Base-by-base conservation (phyloP, 2,113 vertebrate genomes). In the Picathartes gymnocephalus region DNA sequence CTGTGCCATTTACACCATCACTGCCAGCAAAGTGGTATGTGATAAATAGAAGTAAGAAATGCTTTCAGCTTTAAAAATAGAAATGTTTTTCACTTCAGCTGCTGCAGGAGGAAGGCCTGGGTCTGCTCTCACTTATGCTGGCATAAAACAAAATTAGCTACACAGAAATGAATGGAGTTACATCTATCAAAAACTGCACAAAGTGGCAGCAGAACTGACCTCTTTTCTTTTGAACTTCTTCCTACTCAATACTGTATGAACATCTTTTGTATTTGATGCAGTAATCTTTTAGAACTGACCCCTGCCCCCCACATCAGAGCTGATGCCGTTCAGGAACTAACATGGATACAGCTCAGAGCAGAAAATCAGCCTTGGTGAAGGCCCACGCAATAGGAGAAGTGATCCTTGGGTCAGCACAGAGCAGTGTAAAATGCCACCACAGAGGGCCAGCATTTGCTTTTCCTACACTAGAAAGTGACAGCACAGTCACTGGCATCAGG, bases 51-150 rank as follows among this genome's bases (percentile, higher is more conserved):
- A 95, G 54, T 54, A 92, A 86, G 57, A 95, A 81, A 91, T 74
- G 61, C 54, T 92, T 95, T 93, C 57, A 79, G 37, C 65, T 92
- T 83, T 70, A 92, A 95, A 93, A 97, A 81, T 42, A 95, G 70
- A 87, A 94, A 87, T 56, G 45, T 69, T 91, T 94, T 96, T 77
- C 71, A 31, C 50, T 92, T 68, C 73, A 81, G 64, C 27, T 87
- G 66, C 61, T 92, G 58, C 71, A 86, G 71, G 81, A 92, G 42
- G 68, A 94, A 91, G 74, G 90, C 48, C 78, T 35, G 73, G 91
- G 58, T 78, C 69, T 72, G 74, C 87, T 95, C 27, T 82, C 45
- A 35, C 53, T 95, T 85, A 30, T 12, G 22, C 58, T 54, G 58
- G 57, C 62, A 82, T 44, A 57, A 80, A 95, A 35, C 45, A 90